These are phyloP conservation scores for Ophthalmolycus amberensis DNA, from an alignment of 2,113 vertebrate genomes.

Conservation along the genomic window DNA sequence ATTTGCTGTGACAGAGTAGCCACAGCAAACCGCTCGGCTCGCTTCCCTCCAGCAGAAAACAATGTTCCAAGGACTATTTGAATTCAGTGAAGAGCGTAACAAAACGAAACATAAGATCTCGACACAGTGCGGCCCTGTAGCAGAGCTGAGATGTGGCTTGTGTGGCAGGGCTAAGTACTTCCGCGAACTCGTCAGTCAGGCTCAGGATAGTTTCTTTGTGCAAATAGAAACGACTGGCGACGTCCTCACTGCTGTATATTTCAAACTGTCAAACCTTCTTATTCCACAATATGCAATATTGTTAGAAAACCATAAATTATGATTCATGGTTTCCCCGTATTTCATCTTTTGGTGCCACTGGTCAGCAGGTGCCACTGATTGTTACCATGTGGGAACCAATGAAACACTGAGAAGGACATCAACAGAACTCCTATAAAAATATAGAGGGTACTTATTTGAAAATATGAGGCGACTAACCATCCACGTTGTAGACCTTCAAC, in stretches of 20 bases:
- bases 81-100: too few species aligned
- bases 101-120: too few species aligned
- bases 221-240: background rate
- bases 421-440: background rate
- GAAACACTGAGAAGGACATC: background rate
- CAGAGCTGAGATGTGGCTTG: too few species aligned
- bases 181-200: background rate
- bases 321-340: background rate
- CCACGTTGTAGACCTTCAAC: slow-evolving; percentile 94
- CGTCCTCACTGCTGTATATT: background rate
- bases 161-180: too few species aligned
- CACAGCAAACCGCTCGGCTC: background rate
- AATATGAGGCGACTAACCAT: slow-evolving; percentile 84
- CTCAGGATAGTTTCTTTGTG: background rate
- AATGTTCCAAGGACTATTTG: too few species aligned
- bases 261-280: background rate
- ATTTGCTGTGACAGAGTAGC: background rate
- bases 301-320: background rate
- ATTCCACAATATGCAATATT: background rate
- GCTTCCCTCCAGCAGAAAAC: background rate
- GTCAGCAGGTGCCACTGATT: background rate
- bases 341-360: background rate
- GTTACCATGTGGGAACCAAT: background rate
- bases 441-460: background rate
- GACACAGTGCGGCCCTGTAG: too few species aligned